These are phyloP conservation scores for Menidia beryllina DNA, from an alignment of 2,113 vertebrate species.

Conservation along the genomic window DNA sequence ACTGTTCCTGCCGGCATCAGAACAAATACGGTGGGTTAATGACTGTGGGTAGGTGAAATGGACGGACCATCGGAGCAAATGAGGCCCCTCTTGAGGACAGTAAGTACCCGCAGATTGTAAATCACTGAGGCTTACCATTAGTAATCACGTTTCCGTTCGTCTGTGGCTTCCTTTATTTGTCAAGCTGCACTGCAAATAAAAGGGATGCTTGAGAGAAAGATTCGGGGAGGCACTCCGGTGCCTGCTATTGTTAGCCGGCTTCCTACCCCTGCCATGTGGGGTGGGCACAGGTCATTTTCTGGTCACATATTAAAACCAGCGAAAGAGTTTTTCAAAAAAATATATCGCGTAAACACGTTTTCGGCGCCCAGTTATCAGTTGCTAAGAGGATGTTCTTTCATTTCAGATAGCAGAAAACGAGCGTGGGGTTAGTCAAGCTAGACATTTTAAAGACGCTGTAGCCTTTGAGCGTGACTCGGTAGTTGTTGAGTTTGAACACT, in stretches of 20 bases:
- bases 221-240: slow-evolving; percentile 19
- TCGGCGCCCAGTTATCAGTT: background rate
- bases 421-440: background rate
- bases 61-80: slow-evolving; percentile 71
- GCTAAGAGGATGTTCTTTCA: background rate
- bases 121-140: background rate
- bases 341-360: background rate
- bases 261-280: slow-evolving; percentile 62
- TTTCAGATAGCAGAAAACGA: slow-evolving; percentile 10
- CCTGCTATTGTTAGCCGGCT: slow-evolving; percentile 75
- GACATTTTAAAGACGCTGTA: background rate
- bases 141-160: slow-evolving; percentile 41
- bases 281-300: slow-evolving; percentile 17
- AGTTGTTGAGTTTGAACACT: background rate
- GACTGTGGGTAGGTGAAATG: slow-evolving; percentile 55
- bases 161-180: slow-evolving; percentile 34
- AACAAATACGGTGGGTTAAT: background rate
- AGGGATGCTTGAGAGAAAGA: slow-evolving; percentile 70
- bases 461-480: background rate
- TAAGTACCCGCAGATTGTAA: slow-evolving; percentile 54
- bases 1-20: slow-evolving; percentile 17
- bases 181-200: slow-evolving; percentile 35
- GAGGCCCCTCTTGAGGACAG: slow-evolving; percentile 73
- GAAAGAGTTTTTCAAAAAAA: background rate
- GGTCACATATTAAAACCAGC: background rate